phyloP scores from a whole-genome alignment of 64 coral and sea anemone genomes.

The Platygyra sinensis region DNA sequence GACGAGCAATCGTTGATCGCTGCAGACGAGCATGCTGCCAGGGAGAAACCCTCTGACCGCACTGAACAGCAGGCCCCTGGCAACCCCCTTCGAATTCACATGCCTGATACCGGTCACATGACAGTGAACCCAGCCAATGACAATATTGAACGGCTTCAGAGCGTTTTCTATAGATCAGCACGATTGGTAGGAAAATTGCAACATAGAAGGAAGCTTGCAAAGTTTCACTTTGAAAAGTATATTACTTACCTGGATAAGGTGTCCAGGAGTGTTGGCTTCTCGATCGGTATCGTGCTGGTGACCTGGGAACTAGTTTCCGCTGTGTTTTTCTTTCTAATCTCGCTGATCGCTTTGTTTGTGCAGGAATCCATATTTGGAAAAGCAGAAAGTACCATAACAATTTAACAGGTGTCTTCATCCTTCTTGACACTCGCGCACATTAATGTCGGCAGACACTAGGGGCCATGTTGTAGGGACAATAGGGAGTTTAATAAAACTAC shows the following conservation, averaged over 20 bases:
- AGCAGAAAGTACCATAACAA: slow-evolving; percentile 24
- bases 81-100: not conserved
- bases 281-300: slow-evolving; percentile 62
- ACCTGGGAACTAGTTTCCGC: slow-evolving; percentile 81
- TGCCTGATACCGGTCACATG: slow-evolving; percentile 40
- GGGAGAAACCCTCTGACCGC: not conserved
- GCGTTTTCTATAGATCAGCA: slow-evolving; percentile 36
- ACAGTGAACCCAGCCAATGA: not conserved
- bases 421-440: not conserved
- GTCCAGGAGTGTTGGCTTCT: slow-evolving; percentile 63
- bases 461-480: too few relatives aligned
- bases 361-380: slow-evolving; percentile 91
- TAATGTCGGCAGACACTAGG: too few relatives aligned
- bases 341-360: slow-evolving; percentile 74
- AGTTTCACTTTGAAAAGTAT: slow-evolving; percentile 83
- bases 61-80: not conserved
- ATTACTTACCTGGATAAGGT: slow-evolving; percentile 72
- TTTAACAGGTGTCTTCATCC: not conserved
- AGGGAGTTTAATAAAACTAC: too few relatives aligned
- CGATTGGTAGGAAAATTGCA: slow-evolving; percentile 62
- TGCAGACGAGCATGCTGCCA: not conserved
- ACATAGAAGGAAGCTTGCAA: slow-evolving; percentile 25
- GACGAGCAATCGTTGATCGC: slow-evolving; percentile 36
- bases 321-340: slow-evolving; percentile 75
- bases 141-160: not conserved